A percentile compares a stretch with the other conserved stretches of the same genome.
These are phyloP conservation scores for Macrotrachela quadricornifera DNA, from an alignment of 1,140 invertebrate species.

Conservation along the genomic window DNA sequence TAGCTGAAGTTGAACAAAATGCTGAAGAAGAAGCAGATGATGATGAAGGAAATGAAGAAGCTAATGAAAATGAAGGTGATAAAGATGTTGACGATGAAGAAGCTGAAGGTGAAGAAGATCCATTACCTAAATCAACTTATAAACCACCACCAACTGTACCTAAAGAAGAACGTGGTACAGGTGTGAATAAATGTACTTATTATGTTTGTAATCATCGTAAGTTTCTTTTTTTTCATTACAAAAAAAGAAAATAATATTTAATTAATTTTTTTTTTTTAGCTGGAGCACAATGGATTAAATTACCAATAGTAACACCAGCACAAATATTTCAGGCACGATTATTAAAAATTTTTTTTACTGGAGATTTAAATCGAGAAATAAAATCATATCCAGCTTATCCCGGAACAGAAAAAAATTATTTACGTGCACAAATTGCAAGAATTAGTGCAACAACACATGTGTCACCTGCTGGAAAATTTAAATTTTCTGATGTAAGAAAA, in stretches of 20 bases:
- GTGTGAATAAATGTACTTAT: conserved; percentile 29
- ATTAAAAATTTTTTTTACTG: conserved; percentile 32
- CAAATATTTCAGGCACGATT: conserved; percentile 23
- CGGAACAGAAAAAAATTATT: conserved; percentile 54
- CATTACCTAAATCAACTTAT: conserved; percentile 25
- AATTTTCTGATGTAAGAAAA: conserved; percentile 26
- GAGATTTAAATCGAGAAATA: conserved; percentile 27
- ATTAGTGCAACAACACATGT: conserved; percentile 55
- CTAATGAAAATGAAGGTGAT: no score
- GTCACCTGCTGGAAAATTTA: conserved; percentile 44
- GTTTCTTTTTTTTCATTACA: conserved; percentile 9
- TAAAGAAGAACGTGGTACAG: conserved; percentile 23
- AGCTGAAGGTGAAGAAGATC: conserved; percentile 22
- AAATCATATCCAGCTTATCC: conserved; percentile 34
- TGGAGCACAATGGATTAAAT: conserved; percentile 28
- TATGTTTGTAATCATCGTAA: conserved; percentile 32
- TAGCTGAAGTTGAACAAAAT: conserved; percentile 40
- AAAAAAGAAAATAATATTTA: neutral
- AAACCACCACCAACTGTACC: conserved; percentile 25
- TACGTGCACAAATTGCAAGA: conserved; percentile 59
- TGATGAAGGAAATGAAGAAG: conserved; percentile 14
- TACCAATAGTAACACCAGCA: conserved; percentile 26
- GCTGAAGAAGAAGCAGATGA: conserved; percentile 19
- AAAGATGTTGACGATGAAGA: conserved; percentile 23
- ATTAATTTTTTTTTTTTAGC: conserved; percentile 13